phyloP scores from a whole-genome alignment of 2,888 invertebrate genomes.

The Candidula unifasciata region DNA sequence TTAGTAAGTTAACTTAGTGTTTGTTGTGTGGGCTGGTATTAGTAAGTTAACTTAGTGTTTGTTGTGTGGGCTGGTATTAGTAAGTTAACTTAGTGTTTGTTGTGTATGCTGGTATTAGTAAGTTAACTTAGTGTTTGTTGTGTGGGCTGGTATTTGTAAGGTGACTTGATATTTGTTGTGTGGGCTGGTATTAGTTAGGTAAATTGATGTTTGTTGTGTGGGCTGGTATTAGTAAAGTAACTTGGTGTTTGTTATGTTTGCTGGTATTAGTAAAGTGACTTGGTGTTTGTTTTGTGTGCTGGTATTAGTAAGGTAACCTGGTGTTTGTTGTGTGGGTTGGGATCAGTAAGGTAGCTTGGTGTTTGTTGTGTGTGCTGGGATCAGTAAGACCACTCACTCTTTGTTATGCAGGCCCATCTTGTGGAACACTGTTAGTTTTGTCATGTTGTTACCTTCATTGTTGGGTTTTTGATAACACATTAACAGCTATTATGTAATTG shows the following conservation, averaged over 20 bases:
- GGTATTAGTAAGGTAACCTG: conserved; percentile 86
- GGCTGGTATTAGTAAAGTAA: conserved; percentile 86
- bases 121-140: conserved; percentile 79
- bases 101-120: conserved; percentile 83
- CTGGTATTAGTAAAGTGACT: conserved; percentile 86
- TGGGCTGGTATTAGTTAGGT: conserved; percentile 86
- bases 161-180: conserved; percentile 73
- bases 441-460: no score
- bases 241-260: neutral
- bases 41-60: conserved; percentile 83
- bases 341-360: conserved; percentile 84
- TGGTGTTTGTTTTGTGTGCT: neutral
- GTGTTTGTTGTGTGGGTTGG: conserved; percentile 80
- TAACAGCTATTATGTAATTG: neutral
- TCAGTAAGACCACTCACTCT: conserved; percentile 83
- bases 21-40: conserved; percentile 79
- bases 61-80: conserved; percentile 81
- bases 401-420: no score
- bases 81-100: conserved; percentile 81
- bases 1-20: conserved; percentile 83
- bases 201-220: conserved; percentile 3
- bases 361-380: conserved; percentile 78
- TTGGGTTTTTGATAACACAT: no score
- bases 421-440: no score
- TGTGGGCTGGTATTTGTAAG: conserved; percentile 84